Evolutionary conservation across 1,140 invertebrate genomes (phyloP).

Genomic region (Cotesia chilonis): DNA sequence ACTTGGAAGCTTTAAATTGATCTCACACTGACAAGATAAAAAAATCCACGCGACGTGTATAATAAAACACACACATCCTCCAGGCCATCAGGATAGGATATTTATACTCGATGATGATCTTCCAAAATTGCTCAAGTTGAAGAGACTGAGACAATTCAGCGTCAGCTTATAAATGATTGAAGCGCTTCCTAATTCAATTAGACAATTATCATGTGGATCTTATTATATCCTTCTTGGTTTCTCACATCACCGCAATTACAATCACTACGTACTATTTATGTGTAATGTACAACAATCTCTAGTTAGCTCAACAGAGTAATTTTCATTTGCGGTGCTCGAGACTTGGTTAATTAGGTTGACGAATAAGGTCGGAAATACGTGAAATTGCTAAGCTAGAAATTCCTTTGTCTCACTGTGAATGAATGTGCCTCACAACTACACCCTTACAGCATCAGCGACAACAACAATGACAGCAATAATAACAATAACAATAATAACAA

Average conservation of each 20-base stretch:
- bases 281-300: constrained; percentile 16
- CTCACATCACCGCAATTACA: not conserved
- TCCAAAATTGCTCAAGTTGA: constrained; percentile 17
- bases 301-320: constrained; percentile 29
- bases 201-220: constrained; percentile 24
- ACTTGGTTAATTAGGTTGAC: constrained; percentile 33
- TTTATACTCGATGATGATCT: constrained; percentile 12
- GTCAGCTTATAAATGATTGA: constrained; percentile 1
- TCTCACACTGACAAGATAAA: no score
- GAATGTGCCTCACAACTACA: not conserved
- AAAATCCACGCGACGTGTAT: no score
- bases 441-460: no score
- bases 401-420: constrained; percentile 20
- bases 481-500: no score
- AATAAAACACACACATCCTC: no score
- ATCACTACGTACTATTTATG: not conserved
- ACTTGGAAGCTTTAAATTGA: no score
- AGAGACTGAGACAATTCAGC: not conserved
- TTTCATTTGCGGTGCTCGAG: constrained; percentile 28
- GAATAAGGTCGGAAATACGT: constrained; percentile 25
- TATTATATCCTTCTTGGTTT: not conserved
- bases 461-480: no score
- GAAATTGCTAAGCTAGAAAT: constrained; percentile 22
- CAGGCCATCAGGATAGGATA: no score
- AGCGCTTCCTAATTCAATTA: constrained; percentile 15